Evolutionary conservation across 1,140 invertebrate genomes (phyloP).

Genomic region (Trinorchestia longiramus): DNA sequence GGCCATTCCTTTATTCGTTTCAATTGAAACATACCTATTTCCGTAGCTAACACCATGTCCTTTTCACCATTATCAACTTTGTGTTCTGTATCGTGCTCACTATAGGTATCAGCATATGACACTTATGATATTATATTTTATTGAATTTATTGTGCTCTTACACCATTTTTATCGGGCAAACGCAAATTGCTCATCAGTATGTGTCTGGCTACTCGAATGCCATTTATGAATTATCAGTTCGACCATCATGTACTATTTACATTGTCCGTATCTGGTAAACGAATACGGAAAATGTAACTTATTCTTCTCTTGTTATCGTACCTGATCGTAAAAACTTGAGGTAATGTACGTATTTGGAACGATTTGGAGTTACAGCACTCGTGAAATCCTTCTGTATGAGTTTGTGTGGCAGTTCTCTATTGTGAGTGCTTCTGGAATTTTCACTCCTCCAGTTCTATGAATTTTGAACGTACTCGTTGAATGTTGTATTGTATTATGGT

Average conservation of each 20-base stretch:
- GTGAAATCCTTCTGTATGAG: not conserved
- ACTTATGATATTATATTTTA: not conserved
- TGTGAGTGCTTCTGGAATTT: not conserved
- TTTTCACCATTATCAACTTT: not conserved
- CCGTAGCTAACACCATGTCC: not conserved
- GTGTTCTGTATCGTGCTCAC: not conserved
- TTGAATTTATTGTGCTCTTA: not conserved
- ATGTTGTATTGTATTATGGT: too few relatives aligned
- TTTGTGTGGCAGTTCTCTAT: not conserved
- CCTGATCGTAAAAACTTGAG: not conserved
- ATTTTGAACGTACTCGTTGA: not conserved
- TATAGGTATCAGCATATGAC: not conserved
- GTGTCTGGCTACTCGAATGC: too few relatives aligned
- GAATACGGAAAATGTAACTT: not conserved
- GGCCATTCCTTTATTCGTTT: not conserved
- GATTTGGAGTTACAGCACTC: not conserved
- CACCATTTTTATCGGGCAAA: not conserved
- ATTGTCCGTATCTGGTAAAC: not conserved
- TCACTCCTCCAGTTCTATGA: not conserved
- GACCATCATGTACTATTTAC: not conserved
- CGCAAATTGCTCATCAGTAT: not conserved
- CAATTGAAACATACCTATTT: not conserved
- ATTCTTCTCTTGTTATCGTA: not conserved
- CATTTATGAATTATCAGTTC: not conserved
- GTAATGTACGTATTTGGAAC: not conserved